A percentile compares a stretch with the other conserved stretches of the same genome.
phyloP scores from a whole-genome alignment of 2,888 invertebrate genomes.

The Galerucella calmariensis region DNA sequence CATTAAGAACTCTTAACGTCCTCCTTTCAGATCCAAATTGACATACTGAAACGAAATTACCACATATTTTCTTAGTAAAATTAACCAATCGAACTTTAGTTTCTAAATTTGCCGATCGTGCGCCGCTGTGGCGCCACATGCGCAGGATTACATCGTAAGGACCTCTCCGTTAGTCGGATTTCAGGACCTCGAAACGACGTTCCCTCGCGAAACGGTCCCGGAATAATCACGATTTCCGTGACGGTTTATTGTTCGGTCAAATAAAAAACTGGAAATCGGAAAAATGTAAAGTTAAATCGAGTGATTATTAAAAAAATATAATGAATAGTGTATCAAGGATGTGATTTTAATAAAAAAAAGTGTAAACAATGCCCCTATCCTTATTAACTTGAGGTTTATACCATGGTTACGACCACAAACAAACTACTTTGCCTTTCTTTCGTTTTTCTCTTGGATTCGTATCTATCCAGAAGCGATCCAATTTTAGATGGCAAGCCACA shows the following conservation, averaged over 20 bases:
- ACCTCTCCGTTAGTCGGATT: slow-evolving; percentile 63
- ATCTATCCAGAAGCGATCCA: slow-evolving; percentile 51
- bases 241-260: background rate
- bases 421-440: slow-evolving; percentile 24
- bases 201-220: slow-evolving; percentile 8
- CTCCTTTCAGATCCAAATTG: slow-evolving; percentile 43
- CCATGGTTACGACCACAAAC: slow-evolving; percentile 19
- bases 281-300: background rate
- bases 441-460: slow-evolving; percentile 41
- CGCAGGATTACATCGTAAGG: slow-evolving; percentile 65
- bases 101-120: slow-evolving; percentile 63
- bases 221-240: slow-evolving; percentile 5
- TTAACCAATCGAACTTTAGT: slow-evolving; percentile 64
- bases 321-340: background rate
- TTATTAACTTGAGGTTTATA: slow-evolving; percentile 2
- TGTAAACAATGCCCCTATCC: background rate
- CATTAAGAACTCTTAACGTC: slow-evolving; percentile 34
- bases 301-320: background rate
- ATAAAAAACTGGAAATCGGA: background rate
- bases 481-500: slow-evolving; percentile 61
- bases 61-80: slow-evolving; percentile 56
- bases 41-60: slow-evolving; percentile 51
- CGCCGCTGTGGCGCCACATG: slow-evolving; percentile 60
- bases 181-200: slow-evolving; percentile 55
- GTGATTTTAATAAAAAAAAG: background rate